A percentile compares a stretch with the other conserved stretches of the same genome.
Conservation (phyloP, 1,140 invertebrate genomes). For the Megalopta genalis region DNA sequence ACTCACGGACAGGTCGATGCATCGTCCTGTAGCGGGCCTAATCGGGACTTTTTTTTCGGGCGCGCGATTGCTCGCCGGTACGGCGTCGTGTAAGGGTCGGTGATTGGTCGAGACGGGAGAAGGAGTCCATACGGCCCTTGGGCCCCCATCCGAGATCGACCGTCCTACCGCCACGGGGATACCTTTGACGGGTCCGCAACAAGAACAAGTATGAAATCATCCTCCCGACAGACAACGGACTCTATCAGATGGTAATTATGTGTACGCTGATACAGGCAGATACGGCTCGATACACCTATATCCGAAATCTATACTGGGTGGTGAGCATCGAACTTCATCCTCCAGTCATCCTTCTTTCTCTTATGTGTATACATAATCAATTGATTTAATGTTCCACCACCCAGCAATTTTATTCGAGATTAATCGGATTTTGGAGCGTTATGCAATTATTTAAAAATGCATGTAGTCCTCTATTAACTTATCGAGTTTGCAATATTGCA, state of each 20-base stretch:
- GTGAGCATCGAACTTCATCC: constrained; percentile 48
- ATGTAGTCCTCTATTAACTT: too few relatives aligned
- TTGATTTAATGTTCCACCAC: not conserved
- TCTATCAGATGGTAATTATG: constrained; percentile 81
- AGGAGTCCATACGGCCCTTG: constrained; percentile 74
- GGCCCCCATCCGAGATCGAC: constrained; percentile 74
- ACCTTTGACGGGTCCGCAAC: constrained; percentile 77
- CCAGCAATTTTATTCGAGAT: too few relatives aligned
- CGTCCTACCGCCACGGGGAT: constrained; percentile 77
- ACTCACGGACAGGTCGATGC: constrained; percentile 54
- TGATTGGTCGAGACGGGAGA: constrained; percentile 75
- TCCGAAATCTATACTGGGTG: constrained; percentile 76
- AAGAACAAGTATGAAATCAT: constrained; percentile 79
- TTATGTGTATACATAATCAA: not conserved
- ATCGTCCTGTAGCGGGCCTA: constrained; percentile 59
- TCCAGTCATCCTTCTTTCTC: not conserved
- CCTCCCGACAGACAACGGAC: constrained; percentile 78
- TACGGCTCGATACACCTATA: constrained; percentile 77
- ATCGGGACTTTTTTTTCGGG: constrained; percentile 55
- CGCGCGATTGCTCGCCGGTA: constrained; percentile 58
- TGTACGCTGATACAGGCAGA: constrained; percentile 77
- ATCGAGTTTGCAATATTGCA: too few relatives aligned
- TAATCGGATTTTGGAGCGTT: too few relatives aligned
- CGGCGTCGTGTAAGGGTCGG: constrained; percentile 65
- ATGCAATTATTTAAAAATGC: too few relatives aligned